A percentile compares a stretch with the other conserved stretches of the same genome.
Evolutionary conservation across 2,888 invertebrate species (phyloP).

Genomic region (Tinea semifulvella): DNA sequence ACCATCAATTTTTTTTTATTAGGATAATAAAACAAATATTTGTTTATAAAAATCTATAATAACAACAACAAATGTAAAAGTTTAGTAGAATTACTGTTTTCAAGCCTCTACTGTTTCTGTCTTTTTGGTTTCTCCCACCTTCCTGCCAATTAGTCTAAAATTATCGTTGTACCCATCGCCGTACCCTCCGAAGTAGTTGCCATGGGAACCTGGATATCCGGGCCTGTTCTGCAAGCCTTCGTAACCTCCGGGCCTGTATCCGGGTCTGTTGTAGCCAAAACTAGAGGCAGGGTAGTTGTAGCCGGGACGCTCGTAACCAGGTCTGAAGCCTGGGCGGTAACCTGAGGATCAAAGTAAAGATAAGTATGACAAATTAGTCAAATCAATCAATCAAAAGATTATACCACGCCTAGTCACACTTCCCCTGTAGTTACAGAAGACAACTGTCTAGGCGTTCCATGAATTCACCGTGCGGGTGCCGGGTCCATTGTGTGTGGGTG

Average conservation of each 20-base stretch:
- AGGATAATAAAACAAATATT: too few species aligned
- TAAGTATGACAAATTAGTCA: too few species aligned
- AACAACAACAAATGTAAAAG: too few species aligned
- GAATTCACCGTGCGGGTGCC: too few species aligned
- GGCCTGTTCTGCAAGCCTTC: conserved; percentile 21
- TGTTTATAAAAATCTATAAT: too few species aligned
- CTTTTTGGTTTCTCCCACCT: conserved; percentile 38
- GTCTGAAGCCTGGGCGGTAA: conserved; percentile 30
- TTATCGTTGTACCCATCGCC: conserved; percentile 40
- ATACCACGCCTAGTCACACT: too few species aligned
- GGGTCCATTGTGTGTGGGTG: too few species aligned
- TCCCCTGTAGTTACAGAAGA: too few species aligned
- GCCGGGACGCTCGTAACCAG: conserved; percentile 25
- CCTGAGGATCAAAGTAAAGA: conserved; percentile 30
- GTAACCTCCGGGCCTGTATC: conserved; percentile 22
- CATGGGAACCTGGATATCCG: conserved; percentile 28
- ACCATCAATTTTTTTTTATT: too few species aligned
- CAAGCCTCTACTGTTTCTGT: conserved; percentile 22
- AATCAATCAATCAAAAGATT: too few species aligned
- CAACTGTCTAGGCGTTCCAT: too few species aligned
- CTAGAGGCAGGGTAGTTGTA: conserved; percentile 22
- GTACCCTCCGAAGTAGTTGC: conserved; percentile 40
- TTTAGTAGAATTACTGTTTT: too few species aligned
- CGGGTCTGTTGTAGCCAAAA: conserved; percentile 23
- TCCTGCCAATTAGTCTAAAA: conserved; percentile 38